Evolutionary conservation across 2,113 vertebrate genomes (phyloP).

Genomic region (Siphamia tubifer): DNA sequence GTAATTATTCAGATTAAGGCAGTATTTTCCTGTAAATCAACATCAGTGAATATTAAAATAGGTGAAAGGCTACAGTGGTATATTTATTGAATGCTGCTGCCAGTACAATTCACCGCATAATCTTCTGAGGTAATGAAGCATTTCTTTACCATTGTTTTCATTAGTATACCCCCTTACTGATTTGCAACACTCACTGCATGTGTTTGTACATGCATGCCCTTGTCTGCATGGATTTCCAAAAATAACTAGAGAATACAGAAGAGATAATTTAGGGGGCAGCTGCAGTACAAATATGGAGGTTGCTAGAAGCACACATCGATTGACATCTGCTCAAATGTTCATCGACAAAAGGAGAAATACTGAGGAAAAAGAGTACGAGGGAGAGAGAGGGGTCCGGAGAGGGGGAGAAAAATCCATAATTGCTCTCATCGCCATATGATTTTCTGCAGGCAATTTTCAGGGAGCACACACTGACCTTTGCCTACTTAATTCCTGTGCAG

Average conservation of each 20-base stretch:
- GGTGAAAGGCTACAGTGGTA: background rate
- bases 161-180: slow-evolving; percentile 30
- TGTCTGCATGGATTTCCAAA: slow-evolving; percentile 37
- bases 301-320: slow-evolving; percentile 71
- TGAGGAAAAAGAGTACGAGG: slow-evolving; percentile 44
- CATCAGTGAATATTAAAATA: background rate
- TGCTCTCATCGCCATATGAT: slow-evolving; percentile 82
- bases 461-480: slow-evolving; percentile 80
- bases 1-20: background rate
- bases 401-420: slow-evolving; percentile 76
- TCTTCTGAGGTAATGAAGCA: slow-evolving; percentile 54
- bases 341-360: slow-evolving; percentile 70
- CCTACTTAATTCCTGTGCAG: slow-evolving; percentile 81
- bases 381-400: slow-evolving; percentile 44
- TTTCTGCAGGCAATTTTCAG: slow-evolving; percentile 79
- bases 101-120: slow-evolving; percentile 36
- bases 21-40: slow-evolving; percentile 5
- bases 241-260: slow-evolving; percentile 48
- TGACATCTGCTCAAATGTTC: slow-evolving; percentile 77
- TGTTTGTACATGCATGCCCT: background rate
- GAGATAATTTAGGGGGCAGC: slow-evolving; percentile 60
- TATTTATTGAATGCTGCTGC: background rate
- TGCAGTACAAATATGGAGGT: slow-evolving; percentile 64
- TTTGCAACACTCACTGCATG: background rate
- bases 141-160: slow-evolving; percentile 49